A percentile compares a stretch with the other conserved stretches of the same genome.
Evolutionary conservation across 2,797 vertebrate genomes (phyloP).

Genomic region (Falco cherrug): DNA sequence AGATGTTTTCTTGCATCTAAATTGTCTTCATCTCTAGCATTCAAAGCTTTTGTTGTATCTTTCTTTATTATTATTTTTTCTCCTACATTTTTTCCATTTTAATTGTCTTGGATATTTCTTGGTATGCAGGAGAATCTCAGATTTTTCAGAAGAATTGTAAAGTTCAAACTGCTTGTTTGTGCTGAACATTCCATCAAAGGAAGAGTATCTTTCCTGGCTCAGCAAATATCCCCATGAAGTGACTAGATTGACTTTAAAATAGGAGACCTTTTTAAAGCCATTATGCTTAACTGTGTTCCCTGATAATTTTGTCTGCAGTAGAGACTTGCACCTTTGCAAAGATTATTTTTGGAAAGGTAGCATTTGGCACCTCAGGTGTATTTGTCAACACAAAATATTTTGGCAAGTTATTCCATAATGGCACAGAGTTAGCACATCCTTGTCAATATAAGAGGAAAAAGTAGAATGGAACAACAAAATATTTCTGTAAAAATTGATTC

Average conservation of each 20-base stretch:
- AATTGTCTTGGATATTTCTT: not conserved
- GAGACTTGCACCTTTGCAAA: not conserved
- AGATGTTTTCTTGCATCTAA: not conserved
- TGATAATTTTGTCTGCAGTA: not conserved
- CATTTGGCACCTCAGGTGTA: not conserved
- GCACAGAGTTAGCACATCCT: not conserved
- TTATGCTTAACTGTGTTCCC: not conserved
- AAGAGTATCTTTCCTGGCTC: not conserved
- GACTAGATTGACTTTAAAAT: not conserved
- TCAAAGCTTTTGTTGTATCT: not conserved
- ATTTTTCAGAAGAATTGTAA: not conserved
- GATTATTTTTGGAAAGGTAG: not conserved
- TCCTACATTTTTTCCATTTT: not conserved
- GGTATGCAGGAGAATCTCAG: not conserved
- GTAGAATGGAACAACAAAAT: not conserved
- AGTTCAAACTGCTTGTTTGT: not conserved
- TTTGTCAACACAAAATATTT: not conserved
- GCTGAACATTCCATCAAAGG: not conserved
- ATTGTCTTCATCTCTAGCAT: not conserved
- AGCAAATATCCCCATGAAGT: not conserved
- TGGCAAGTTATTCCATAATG: not conserved
- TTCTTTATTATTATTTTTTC: not conserved
- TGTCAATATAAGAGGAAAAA: not conserved
- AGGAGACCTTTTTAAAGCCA: not conserved
- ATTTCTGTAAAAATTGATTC: not conserved